Evolutionary conservation across 1,140 invertebrate genomes (phyloP).

Genomic region (Drosophila nigrodunni): DNA sequence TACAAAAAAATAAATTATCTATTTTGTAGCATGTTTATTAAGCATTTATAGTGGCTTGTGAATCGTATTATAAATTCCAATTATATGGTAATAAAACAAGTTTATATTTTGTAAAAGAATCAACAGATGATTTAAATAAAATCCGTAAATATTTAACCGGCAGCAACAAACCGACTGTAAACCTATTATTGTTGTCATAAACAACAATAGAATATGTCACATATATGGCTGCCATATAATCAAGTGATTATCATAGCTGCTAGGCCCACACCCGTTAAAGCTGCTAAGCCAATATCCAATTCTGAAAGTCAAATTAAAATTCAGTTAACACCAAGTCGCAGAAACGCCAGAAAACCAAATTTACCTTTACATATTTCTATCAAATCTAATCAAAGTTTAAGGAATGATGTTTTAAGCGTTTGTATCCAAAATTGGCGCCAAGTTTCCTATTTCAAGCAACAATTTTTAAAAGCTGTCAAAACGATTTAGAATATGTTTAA

Average conservation of each 20-base stretch:
- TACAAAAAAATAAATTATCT: background rate
- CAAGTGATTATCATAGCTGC: constrained; percentile 57
- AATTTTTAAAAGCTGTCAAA: constrained; percentile 59
- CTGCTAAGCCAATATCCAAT: constrained; percentile 11
- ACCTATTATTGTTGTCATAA: constrained; percentile 64
- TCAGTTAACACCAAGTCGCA: constrained; percentile 37
- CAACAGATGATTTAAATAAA: background rate
- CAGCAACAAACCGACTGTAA: constrained; percentile 54
- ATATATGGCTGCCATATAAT: constrained; percentile 64
- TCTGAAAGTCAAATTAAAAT: constrained; percentile 48
- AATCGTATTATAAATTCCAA: background rate
- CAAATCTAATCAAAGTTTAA: constrained; percentile 50
- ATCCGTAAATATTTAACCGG: constrained; percentile 34
- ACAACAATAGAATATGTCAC: constrained; percentile 38
- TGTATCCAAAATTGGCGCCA: constrained; percentile 35
- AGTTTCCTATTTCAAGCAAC: constrained; percentile 9
- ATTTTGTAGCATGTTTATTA: background rate
- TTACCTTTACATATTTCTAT: background rate
- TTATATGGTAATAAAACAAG: constrained; percentile 19
- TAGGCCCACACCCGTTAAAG: constrained; percentile 32
- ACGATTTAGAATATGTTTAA: constrained; percentile 60
- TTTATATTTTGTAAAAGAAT: constrained; percentile 5
- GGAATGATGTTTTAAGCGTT: constrained; percentile 50
- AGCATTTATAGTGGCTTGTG: constrained; percentile 6
- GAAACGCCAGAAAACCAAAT: constrained; percentile 7